Base-by-base conservation (phyloP, 2,113 vertebrate genomes). In the Paraplagusia blochii region DNA sequence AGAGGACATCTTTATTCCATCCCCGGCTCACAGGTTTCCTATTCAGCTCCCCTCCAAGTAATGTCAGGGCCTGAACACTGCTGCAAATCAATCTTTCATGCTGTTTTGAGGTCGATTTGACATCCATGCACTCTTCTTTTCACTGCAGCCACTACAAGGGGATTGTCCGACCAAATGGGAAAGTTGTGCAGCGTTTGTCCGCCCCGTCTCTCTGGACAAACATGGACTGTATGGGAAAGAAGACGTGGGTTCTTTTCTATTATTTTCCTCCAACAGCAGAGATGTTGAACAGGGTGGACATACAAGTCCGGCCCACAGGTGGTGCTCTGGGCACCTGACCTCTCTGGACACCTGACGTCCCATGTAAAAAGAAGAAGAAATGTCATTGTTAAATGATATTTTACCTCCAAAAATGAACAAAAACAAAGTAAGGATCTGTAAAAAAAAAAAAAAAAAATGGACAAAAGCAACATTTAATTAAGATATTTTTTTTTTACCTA, bases 1-100 rank as follows among this genome's bases (percentile, higher is more conserved):
- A 88, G 85, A 88, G 92, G 91, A 97, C 94, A 94, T 96, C 95
- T 97, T 96, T 96, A 96, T 96, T 94, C 91, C 90, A 89, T 90
- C 86, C 90, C 87, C 58, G 84, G 80, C 82, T 86, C 81, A 70
- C 90, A 90, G 86, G 90, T 89, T 90, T 88, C 91, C 91, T 84
- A 92, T 95, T 95, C 93, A 91, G 81, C 86, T 87, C 79, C 90
- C 87, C 90, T 88, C 77, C 88, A 88, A 92, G 90, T 91, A 90
- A 93, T 91, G 90, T 92, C 91, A 92, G 84, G 86, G 75, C 82
- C 87, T 92, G 89, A 92, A 93, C 91, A 92, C 92, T 93, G 91
- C 90, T 92, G 89, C 92, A 93, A 95, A 97, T 97, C 94, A 92
- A 96, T 97, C 91, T 89, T 93, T 90, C 89, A 93, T 90, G 94